Conservation (phyloP, 1,140 invertebrate species). For the Aplysia californica region DNA sequence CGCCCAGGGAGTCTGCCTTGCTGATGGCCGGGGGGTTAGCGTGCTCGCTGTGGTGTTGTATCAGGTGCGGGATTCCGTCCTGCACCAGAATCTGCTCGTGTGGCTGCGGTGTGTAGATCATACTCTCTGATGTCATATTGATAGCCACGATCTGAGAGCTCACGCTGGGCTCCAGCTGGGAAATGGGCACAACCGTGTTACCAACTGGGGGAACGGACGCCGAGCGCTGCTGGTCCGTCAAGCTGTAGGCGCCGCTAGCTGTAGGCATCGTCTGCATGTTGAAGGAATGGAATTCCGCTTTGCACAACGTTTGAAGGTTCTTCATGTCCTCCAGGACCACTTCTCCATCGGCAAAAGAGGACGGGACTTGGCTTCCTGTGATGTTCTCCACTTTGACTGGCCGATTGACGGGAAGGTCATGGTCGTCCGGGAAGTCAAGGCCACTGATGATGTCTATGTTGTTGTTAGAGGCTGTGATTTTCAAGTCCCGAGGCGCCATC, state of each 20-base stretch:
- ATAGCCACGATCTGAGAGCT: conserved; percentile 7
- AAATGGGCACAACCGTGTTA: not conserved
- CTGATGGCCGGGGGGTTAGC: too few relatives aligned
- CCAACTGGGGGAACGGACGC: not conserved
- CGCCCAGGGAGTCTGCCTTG: too few relatives aligned
- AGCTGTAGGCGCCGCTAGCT: not conserved
- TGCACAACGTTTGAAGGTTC: conserved; percentile 1
- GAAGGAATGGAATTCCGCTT: conserved; percentile 6
- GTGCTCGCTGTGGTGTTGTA: too few relatives aligned
- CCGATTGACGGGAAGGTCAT: conserved; percentile 5
- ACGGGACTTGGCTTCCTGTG: not conserved
- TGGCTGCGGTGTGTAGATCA: not conserved
- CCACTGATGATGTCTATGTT: not conserved
- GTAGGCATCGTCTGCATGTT: not conserved
- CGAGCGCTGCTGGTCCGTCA: not conserved
- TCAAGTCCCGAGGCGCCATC: too few relatives aligned
- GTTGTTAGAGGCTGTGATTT: too few relatives aligned
- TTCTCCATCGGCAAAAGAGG: not conserved
- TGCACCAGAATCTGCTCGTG: conserved; percentile 11
- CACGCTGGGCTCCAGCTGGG: conserved; percentile 5
- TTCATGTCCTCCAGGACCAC: conserved; percentile 20
- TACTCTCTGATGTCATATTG: not conserved
- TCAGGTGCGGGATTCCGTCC: too few relatives aligned
- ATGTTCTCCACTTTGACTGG: conserved; percentile 17
- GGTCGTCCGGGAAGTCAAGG: not conserved